A percentile compares a stretch with the other conserved stretches of the same genome.
Conservation (phyloP, 2,888 invertebrate genomes). For the Caenorhabditis sp. region DNA sequence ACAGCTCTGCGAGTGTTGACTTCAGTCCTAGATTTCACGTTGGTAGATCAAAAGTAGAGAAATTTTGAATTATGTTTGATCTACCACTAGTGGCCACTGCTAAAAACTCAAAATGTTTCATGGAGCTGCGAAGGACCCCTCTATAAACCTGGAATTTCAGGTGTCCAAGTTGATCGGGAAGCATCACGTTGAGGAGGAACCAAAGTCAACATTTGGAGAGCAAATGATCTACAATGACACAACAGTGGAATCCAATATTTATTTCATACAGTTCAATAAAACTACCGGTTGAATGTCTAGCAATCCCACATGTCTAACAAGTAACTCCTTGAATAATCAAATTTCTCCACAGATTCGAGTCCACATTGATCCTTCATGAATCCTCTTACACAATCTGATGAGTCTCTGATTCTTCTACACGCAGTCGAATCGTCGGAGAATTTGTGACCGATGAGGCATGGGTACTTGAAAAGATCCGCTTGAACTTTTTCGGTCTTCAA, state of each 20-base stretch:
- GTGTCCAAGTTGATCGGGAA: slow-evolving; percentile 6
- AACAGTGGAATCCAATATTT: slow-evolving; percentile 53
- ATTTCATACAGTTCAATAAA: slow-evolving; percentile 55
- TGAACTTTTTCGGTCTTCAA: slow-evolving; percentile 4
- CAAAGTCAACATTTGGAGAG: slow-evolving; percentile 54
- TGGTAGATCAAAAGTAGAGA: no score
- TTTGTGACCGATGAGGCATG: slow-evolving; percentile 13
- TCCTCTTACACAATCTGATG: slow-evolving; percentile 8
- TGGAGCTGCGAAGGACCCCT: no score
- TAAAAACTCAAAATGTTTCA: no score
- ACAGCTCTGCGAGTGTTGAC: neutral
- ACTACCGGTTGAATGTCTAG: neutral
- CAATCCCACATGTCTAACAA: slow-evolving; percentile 48
- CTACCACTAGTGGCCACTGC: no score
- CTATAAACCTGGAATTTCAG: no score
- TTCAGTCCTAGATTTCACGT: no score
- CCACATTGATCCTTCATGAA: slow-evolving; percentile 43
- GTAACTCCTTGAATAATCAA: slow-evolving; percentile 3
- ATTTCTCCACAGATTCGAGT: slow-evolving; percentile 1
- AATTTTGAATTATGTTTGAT: no score
- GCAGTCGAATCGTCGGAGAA: slow-evolving; percentile 3
- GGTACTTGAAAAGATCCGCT: slow-evolving; percentile 9
- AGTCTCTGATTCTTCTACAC: neutral
- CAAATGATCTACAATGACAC: slow-evolving; percentile 60
- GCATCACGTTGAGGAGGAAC: slow-evolving; percentile 19